Conservation (phyloP, 2,888 invertebrate genomes). For the Tenthredo notha region DNA sequence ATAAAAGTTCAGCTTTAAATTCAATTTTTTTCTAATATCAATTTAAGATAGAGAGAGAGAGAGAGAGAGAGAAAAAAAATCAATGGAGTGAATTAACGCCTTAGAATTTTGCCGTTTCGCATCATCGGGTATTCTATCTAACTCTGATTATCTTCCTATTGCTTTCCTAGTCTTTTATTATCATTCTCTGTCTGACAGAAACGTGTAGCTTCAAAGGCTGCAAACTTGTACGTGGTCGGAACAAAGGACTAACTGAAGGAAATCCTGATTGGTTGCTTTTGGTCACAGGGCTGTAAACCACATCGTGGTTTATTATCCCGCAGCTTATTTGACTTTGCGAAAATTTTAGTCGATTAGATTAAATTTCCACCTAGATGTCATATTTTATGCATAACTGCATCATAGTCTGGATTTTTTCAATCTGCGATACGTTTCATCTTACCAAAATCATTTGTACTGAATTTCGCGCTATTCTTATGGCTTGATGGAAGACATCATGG, state of each 20-base stretch:
- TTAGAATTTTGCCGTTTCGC: not conserved
- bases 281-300: not conserved
- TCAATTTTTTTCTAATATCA: not conserved
- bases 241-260: not conserved
- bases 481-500: not conserved
- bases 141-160: not conserved
- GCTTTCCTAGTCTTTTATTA: not conserved
- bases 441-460: not conserved
- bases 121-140: not conserved
- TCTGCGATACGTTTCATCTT: not conserved
- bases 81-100: not conserved
- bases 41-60: no score
- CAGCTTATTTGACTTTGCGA: not conserved
- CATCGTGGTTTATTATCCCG: not conserved
- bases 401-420: not conserved
- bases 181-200: not conserved
- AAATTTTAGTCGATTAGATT: no score
- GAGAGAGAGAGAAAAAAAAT: not conserved
- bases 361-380: not conserved
- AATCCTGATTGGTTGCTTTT: not conserved
- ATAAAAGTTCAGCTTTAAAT: not conserved
- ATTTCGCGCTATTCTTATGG: not conserved
- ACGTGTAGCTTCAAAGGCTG: slow-evolving; percentile 17
- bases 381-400: not conserved
- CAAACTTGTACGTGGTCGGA: slow-evolving; percentile 27